A percentile compares a stretch with the other conserved stretches of the same genome.
Evolutionary conservation across 1,140 invertebrate species (phyloP).

Genomic region (Asbolus verrucosus): DNA sequence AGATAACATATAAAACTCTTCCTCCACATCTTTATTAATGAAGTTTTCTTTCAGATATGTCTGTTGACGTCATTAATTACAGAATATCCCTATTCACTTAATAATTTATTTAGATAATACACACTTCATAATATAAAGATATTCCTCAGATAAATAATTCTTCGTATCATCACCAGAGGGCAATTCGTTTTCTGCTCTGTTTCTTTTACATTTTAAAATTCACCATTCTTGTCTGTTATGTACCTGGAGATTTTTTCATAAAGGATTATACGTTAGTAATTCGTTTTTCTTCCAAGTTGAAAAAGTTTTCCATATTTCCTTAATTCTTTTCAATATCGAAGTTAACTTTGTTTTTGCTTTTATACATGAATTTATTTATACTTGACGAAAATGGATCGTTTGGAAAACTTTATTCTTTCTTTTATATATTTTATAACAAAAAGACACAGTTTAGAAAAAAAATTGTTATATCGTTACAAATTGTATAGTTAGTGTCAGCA

Average conservation of each 20-base stretch:
- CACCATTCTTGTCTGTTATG: too few relatives aligned
- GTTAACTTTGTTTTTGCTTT: conserved; percentile 7
- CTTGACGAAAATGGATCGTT: too few relatives aligned
- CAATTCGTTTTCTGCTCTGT: too few relatives aligned
- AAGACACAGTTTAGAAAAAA: too few relatives aligned
- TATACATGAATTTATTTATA: conserved; percentile 2
- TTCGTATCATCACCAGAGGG: not conserved
- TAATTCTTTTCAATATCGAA: not conserved
- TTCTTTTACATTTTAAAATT: too few relatives aligned
- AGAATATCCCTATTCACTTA: not conserved
- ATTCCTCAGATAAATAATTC: too few relatives aligned
- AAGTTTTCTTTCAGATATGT: conserved; percentile 30
- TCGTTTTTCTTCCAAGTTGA: not conserved
- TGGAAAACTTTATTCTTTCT: too few relatives aligned
- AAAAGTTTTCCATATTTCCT: conserved; percentile 1
- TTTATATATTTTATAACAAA: too few relatives aligned
- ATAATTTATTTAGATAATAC: not conserved
- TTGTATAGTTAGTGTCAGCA: too few relatives aligned
- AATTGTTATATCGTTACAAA: too few relatives aligned
- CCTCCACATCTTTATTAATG: conserved; percentile 45
- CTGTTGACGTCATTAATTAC: conserved; percentile 28
- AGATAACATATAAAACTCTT: conserved; percentile 44
- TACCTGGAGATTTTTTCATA: not conserved
- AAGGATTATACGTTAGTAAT: conserved; percentile 1
- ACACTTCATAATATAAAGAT: not conserved